phyloP scores from a whole-genome alignment of 1,140 invertebrate genomes.

The Acromyrmex echinatior region DNA sequence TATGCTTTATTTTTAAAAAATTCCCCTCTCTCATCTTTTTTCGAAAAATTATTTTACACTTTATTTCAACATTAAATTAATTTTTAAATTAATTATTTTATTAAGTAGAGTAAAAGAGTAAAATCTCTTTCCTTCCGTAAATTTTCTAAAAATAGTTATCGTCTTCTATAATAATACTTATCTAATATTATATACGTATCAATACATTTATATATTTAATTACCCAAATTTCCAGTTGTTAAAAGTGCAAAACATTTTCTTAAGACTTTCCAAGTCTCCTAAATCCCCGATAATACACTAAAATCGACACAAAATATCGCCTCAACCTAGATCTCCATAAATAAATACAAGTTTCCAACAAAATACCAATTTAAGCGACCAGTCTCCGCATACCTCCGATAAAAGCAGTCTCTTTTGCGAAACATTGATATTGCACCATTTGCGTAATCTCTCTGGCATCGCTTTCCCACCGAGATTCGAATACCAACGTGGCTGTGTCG shows the following conservation, averaged over 20 bases:
- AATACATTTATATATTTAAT: not conserved
- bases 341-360: not conserved
- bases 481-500: slow-evolving; percentile 59
- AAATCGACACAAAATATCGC: not conserved
- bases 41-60: not conserved
- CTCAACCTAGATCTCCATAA: not conserved
- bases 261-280: not conserved
- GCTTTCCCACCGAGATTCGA: slow-evolving; percentile 45
- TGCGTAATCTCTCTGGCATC: slow-evolving; percentile 48
- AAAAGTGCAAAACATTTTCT: not conserved
- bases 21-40: not conserved
- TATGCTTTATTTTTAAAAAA: not conserved
- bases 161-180: not conserved
- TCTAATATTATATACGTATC: not conserved
- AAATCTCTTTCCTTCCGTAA: not conserved
- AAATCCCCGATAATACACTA: not conserved
- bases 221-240: not conserved
- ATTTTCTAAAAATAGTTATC: not conserved
- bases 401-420: slow-evolving; percentile 53
- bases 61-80: not conserved
- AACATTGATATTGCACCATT: slow-evolving; percentile 38
- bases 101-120: not conserved
- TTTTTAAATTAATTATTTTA: not conserved
- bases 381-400: slow-evolving; percentile 33
- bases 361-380: slow-evolving; percentile 34